phyloP scores from a whole-genome alignment of 2,113 vertebrate species.

The Acrocephalus kingi region DNA sequence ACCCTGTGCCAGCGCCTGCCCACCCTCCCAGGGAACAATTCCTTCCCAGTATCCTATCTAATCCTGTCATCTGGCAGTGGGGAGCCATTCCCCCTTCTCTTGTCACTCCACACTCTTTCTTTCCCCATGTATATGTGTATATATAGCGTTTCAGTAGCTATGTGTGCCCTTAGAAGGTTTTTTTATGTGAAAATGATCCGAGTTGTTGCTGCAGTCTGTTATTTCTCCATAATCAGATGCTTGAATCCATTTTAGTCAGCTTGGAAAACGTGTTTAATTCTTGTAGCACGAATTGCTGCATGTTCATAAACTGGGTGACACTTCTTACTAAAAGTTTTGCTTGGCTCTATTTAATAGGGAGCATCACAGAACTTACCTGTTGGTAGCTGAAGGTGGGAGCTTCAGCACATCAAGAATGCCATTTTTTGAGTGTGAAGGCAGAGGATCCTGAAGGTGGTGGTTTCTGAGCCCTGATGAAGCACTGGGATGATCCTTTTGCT shows the following conservation, averaged over 20 bases:
- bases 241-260: background rate
- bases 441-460: accelerated
- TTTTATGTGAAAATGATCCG: accelerated
- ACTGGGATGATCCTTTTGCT: background rate
- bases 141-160: background rate
- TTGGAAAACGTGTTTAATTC: background rate
- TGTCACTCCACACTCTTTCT: background rate
- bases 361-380: background rate
- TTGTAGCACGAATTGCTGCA: accelerated
- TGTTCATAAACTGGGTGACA: background rate
- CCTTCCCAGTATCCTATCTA: accelerated
- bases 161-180: background rate
- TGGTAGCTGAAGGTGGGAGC: background rate
- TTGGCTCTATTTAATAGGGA: background rate
- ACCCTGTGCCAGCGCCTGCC: background rate
- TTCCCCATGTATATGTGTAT: background rate
- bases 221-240: background rate
- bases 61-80: accelerated
- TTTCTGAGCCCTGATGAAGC: background rate
- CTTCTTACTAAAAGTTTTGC: background rate
- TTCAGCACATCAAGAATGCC: background rate
- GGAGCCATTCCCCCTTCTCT: background rate
- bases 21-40: background rate
- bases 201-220: background rate
- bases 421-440: accelerated